A percentile compares a stretch with the other conserved stretches of the same genome.
Evolutionary conservation across 2,888 invertebrate genomes (phyloP).

Genomic region (Nemapogon koenigi): DNA sequence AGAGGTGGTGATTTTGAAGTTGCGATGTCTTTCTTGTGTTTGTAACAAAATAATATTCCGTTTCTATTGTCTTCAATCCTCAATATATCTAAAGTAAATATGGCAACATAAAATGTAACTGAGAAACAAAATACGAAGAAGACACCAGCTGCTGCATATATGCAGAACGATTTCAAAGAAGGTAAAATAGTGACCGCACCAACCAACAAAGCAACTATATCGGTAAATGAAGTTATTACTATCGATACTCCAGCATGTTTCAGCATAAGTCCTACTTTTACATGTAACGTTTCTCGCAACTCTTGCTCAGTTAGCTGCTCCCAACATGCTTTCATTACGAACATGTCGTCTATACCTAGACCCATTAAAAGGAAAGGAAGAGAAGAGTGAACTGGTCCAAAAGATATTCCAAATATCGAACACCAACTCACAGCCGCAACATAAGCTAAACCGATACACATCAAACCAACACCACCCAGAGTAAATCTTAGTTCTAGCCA

Average conservation of each 20-base stretch:
- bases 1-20: constrained; percentile 62
- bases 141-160: constrained; percentile 80
- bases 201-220: constrained; percentile 79
- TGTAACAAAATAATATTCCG: constrained; percentile 71
- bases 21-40: constrained; percentile 61
- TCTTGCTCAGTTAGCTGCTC: constrained; percentile 66
- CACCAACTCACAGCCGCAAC: constrained; percentile 75
- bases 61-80: constrained; percentile 70
- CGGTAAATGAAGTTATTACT: constrained; percentile 82
- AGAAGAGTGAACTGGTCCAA: constrained; percentile 83
- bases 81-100: constrained; percentile 74
- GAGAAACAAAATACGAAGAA: constrained; percentile 77
- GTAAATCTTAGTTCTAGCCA: constrained; percentile 75
- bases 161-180: constrained; percentile 81
- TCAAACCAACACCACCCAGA: constrained; percentile 71
- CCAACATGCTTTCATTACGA: constrained; percentile 83
- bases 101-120: constrained; percentile 82
- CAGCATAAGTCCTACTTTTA: constrained; percentile 72
- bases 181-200: constrained; percentile 83
- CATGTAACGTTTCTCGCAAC: constrained; percentile 59
- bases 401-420: constrained; percentile 72
- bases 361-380: constrained; percentile 84
- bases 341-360: constrained; percentile 84
- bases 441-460: constrained; percentile 78
- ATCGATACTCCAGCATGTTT: constrained; percentile 86